Conservation (phyloP, 2,797 vertebrate species). For the Gambusia yucatana region DNA sequence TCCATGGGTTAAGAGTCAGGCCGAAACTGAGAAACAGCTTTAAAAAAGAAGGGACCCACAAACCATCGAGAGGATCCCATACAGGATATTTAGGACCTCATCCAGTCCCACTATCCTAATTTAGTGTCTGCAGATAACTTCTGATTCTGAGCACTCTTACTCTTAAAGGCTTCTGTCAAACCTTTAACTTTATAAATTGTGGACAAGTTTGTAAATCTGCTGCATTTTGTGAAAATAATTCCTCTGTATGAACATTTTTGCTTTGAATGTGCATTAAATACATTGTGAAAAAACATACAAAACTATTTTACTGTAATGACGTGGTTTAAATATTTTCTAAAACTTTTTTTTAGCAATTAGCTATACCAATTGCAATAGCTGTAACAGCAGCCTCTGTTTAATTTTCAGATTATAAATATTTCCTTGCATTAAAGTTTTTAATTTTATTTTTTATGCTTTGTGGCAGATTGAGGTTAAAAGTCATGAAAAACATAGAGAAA, state of each 20-base stretch:
- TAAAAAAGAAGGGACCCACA: constrained; percentile 22
- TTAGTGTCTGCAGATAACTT: background rate
- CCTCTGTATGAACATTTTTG: background rate
- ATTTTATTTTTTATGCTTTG: background rate
- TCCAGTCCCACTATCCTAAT: background rate
- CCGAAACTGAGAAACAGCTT: constrained; percentile 40
- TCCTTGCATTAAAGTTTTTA: background rate
- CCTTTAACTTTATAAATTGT: background rate
- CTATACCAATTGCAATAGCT: background rate
- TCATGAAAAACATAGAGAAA: background rate
- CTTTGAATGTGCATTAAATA: background rate
- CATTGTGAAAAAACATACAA: background rate
- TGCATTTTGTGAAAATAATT: background rate
- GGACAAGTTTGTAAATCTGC: background rate
- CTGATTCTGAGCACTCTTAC: background rate
- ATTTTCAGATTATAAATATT: background rate
- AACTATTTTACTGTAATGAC: background rate
- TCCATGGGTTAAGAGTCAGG: constrained; percentile 50
- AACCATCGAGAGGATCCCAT: background rate
- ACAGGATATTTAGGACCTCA: background rate
- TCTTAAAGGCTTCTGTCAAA: background rate
- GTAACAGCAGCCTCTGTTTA: background rate
- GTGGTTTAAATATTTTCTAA: background rate
- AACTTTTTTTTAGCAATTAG: background rate
- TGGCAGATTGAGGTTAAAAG: background rate